Evolutionary conservation across 1,140 invertebrate species (phyloP), one percentile per base, ranked within the genome.

Genomic region (Sarcophaga bullata): DNA sequence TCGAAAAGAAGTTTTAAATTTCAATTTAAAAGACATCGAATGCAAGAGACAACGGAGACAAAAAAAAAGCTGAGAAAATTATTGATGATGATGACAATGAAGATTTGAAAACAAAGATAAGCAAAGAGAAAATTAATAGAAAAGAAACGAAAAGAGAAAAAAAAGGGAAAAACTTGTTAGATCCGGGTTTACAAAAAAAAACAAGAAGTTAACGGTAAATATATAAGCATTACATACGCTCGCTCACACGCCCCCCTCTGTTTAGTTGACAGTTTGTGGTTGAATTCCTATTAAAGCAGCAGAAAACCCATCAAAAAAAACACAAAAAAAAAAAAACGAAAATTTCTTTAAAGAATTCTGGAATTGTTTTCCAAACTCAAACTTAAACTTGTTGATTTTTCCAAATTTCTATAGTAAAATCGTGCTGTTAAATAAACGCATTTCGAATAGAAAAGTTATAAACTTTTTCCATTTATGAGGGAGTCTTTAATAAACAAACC

Each of bases 381-480:
- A n/a, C 17, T 25, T 8, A 25, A n/a, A 68, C 62, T 68, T 68
- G 62, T 68, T 68, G 62, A 68, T 0, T 62, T 62, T 62, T 7
- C 25, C 25, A 37, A n/a, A n/a, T 37, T 37, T 2, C 25, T 37
- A 4, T 37, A 37, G 25, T 37, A 37, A 37, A 37, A 37, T 37
- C 25, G 25, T 37, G 25, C 25, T 37, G 25, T 37, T 37, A 37
- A 19, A 68, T 68, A 68, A 68, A 19, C n/a, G 17, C 25, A 37
- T 68, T 68, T 8, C 19, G 19, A 68, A 68, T 68, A 37, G 62
- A 68, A 68, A 25, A 25, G 62, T 68, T 68, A 68, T 68, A 68
- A 37, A 68, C 17, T 68, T 68, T 68, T 68, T 19, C 25, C 62
- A 68, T 68, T 68, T 25, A 37, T 37, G 25, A 37, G 25, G 25